Percentiles rank a stretch among this genome's conserved stretches.
Conservation (phyloP, 2,113 vertebrate genomes). For the Indri indri region DNA sequence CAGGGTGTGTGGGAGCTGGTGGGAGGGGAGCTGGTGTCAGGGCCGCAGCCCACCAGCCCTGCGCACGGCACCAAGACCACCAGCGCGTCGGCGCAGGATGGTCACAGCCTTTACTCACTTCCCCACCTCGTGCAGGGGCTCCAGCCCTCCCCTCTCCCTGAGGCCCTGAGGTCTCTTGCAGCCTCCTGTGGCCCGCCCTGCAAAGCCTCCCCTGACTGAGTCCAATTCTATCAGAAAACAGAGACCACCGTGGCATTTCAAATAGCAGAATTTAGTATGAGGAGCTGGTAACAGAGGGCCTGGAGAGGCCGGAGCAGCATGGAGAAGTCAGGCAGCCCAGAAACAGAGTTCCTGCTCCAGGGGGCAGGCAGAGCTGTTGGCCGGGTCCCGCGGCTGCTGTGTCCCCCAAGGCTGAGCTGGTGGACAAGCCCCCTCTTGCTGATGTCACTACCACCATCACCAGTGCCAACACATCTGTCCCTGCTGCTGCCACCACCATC, state of each 20-base stretch:
- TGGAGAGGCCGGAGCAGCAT: neutral
- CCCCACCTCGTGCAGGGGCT: neutral
- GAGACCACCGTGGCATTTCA: neutral
- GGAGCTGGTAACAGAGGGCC: neutral
- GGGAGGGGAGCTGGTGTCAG: neutral
- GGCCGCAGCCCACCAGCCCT: neutral
- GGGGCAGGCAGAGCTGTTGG: neutral
- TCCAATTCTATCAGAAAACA: neutral
- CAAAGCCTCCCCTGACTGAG: neutral
- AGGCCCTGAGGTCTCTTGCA: neutral
- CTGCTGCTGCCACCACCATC: neutral
- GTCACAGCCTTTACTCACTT: neutral
- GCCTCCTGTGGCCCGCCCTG: neutral
- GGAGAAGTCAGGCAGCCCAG: neutral
- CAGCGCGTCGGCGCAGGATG: too few relatives aligned
- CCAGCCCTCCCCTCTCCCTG: too few relatives aligned
- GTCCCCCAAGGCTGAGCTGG: fast-evolving
- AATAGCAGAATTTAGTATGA: neutral
- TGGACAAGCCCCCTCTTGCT: neutral
- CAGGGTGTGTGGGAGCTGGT: neutral
- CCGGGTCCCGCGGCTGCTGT: too few relatives aligned
- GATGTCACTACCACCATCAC: too few relatives aligned
- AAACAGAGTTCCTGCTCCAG: neutral
- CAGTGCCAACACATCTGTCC: neutral
- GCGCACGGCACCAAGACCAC: neutral